Conservation (phyloP, 2,888 invertebrate genomes). For the Glaucopsyche alexis region DNA sequence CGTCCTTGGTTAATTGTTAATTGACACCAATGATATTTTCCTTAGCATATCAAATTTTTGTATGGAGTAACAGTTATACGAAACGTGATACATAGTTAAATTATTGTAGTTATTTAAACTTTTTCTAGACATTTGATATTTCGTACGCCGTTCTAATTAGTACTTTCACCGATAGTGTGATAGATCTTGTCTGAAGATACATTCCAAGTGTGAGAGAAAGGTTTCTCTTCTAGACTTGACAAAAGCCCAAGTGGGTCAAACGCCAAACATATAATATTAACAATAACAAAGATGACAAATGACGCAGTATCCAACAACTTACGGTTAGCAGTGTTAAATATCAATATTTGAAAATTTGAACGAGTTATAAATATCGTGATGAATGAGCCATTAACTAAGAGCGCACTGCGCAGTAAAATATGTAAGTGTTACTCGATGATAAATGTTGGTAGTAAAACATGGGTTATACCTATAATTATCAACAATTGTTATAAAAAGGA, state of each 20-base stretch:
- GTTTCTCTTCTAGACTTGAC: constrained; percentile 9
- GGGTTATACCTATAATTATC: too few relatives aligned
- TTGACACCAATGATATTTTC: constrained; percentile 23
- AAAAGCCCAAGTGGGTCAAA: constrained; percentile 13
- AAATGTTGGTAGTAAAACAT: too few relatives aligned
- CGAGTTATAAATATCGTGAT: background rate
- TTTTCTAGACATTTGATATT: background rate
- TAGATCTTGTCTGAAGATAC: constrained; percentile 3
- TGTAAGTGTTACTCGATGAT: too few relatives aligned
- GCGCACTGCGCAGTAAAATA: too few relatives aligned
- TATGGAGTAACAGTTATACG: constrained; percentile 3
- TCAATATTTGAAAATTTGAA: background rate
- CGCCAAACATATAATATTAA: constrained; percentile 3
- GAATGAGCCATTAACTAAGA: background rate
- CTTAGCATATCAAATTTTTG: background rate
- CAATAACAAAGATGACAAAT: constrained; percentile 1
- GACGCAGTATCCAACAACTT: background rate
- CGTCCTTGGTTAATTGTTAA: constrained; percentile 18
- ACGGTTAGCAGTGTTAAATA: background rate
- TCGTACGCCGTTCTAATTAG: background rate
- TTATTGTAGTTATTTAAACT: background rate
- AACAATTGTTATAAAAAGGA: too few relatives aligned
- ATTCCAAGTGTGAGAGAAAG: constrained; percentile 12
- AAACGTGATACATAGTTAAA: constrained; percentile 10
- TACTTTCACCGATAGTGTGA: constrained; percentile 13